phyloP scores from a whole-genome alignment of 2,888 invertebrate genomes.

The Ornithoptera alexandrae region DNA sequence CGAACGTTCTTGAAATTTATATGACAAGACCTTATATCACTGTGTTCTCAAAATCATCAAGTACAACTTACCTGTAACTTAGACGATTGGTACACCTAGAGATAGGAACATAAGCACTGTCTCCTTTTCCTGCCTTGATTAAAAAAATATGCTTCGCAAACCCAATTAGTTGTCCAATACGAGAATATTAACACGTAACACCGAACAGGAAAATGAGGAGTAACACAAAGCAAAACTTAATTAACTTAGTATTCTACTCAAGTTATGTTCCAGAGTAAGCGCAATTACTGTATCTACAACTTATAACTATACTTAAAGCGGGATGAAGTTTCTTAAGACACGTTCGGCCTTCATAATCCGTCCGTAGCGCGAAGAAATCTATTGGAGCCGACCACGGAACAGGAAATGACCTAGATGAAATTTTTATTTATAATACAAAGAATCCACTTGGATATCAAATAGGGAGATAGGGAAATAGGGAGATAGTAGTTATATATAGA shows the following conservation, averaged over 20 bases:
- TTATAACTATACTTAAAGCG: conserved; percentile 12
- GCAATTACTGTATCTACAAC: conserved; percentile 18
- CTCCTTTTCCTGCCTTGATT: too few relatives aligned
- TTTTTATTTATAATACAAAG: neutral
- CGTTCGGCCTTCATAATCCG: conserved; percentile 13
- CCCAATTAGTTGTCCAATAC: too few relatives aligned
- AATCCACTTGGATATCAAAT: too few relatives aligned
- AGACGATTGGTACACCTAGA: too few relatives aligned
- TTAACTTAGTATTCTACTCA: conserved; percentile 18
- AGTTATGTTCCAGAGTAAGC: conserved; percentile 11
- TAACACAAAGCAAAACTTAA: conserved; percentile 15
- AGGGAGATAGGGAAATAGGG: too few relatives aligned
- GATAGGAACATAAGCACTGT: too few relatives aligned
- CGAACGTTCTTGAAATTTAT: too few relatives aligned
- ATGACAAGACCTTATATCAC: too few relatives aligned
- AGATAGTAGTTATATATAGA: too few relatives aligned
- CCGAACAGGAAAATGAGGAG: neutral
- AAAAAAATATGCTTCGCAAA: too few relatives aligned
- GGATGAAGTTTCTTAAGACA: conserved; percentile 12
- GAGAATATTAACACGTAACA: neutral
- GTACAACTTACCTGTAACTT: too few relatives aligned
- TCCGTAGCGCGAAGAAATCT: neutral
- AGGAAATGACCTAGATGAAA: neutral
- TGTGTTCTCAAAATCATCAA: too few relatives aligned
- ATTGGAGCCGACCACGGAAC: neutral